A percentile compares a stretch with the other conserved stretches of the same genome.
phyloP scores from a whole-genome alignment of 2,113 vertebrate species.

The Gallinago undulata region DNA sequence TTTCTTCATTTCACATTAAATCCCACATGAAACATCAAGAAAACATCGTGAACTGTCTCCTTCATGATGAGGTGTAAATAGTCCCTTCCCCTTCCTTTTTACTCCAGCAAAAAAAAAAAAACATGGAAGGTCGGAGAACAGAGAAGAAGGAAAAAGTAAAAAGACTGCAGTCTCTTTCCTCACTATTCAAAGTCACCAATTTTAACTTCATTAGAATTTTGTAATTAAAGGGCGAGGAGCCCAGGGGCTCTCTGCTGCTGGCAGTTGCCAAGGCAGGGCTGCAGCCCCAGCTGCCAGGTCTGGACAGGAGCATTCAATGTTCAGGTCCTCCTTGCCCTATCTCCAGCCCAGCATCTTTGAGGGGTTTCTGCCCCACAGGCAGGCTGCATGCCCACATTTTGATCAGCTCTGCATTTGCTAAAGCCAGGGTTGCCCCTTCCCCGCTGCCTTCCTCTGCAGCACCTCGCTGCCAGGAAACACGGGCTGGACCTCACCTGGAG shows the following conservation, averaged over 20 bases:
- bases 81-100: background rate
- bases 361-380: background rate
- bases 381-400: background rate
- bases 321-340: background rate
- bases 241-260: background rate
- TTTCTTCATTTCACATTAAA: background rate
- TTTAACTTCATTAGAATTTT: background rate
- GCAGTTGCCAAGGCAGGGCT: background rate
- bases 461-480: background rate
- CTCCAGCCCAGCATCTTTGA: background rate
- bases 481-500: background rate
- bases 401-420: background rate
- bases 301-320: background rate
- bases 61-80: background rate
- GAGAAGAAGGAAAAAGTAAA: background rate
- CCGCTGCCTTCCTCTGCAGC: background rate
- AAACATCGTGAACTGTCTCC: background rate
- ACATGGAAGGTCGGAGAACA: background rate
- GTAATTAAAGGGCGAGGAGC: background rate
- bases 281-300: background rate
- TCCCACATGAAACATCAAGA: background rate
- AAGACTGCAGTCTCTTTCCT: background rate
- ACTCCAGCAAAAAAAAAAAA: background rate
- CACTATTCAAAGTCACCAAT: background rate
- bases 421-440: background rate